Evolutionary conservation across 2,113 vertebrate genomes (phyloP).

Genomic region (Anthoscopus minutus): DNA sequence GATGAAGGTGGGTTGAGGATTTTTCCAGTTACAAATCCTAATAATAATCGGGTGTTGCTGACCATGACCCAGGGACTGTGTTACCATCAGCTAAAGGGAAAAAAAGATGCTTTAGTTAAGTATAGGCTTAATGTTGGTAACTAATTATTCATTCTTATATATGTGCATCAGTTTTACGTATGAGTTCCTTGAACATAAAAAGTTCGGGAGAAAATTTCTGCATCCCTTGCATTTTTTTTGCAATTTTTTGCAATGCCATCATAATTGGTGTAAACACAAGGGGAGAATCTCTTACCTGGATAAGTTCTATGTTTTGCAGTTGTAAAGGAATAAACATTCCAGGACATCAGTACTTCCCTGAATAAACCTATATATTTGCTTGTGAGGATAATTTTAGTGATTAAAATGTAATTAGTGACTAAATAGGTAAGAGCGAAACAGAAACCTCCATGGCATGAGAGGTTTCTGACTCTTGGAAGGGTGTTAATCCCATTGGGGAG

Average conservation of each 20-base stretch:
- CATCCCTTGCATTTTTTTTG: not conserved
- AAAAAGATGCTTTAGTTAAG: not conserved
- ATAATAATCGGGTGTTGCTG: not conserved
- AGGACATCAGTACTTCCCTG: not conserved
- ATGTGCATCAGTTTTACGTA: not conserved
- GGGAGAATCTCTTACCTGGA: not conserved
- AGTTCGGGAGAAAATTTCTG: not conserved
- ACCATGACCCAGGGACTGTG: not conserved
- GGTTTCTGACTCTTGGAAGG: not conserved
- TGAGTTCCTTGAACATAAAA: not conserved
- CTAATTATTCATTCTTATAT: not conserved
- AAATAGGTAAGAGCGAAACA: not conserved
- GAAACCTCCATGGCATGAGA: not conserved
- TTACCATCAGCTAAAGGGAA: not conserved
- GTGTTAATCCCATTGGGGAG: not conserved
- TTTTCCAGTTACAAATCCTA: not conserved
- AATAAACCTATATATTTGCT: not conserved
- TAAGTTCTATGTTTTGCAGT: not conserved
- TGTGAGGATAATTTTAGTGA: not conserved
- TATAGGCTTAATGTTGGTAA: not conserved
- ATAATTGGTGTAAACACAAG: not conserved
- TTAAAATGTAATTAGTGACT: constrained; percentile 20
- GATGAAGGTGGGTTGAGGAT: not conserved
- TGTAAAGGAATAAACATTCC: not conserved
- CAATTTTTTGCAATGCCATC: fast-evolving